These are phyloP conservation scores for Pelosia muscerda DNA, from an alignment of 2,888 invertebrate genomes.

Conservation along the genomic window DNA sequence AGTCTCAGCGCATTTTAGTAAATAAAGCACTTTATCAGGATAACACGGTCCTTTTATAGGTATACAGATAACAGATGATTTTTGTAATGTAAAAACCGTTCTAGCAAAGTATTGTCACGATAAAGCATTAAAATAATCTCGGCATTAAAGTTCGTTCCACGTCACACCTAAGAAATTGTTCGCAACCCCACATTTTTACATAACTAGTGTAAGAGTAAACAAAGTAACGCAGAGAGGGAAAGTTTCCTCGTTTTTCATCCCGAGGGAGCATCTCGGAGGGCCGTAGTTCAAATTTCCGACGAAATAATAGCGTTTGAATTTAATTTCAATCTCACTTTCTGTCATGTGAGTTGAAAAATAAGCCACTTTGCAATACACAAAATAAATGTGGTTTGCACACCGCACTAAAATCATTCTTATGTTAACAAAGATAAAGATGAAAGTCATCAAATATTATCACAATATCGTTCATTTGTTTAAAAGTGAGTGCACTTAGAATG, in stretches of 20 bases:
- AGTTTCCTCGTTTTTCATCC: slow-evolving; percentile 82
- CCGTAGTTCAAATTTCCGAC: slow-evolving; percentile 75
- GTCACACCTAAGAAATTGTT: slow-evolving; percentile 65
- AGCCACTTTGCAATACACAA: slow-evolving; percentile 21
- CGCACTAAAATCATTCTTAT: slow-evolving; percentile 24
- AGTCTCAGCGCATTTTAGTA: too few relatives aligned
- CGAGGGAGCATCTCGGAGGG: slow-evolving; percentile 66
- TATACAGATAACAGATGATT: too few relatives aligned
- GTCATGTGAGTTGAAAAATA: slow-evolving; percentile 45
- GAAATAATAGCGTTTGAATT: slow-evolving; percentile 74
- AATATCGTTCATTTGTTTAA: slow-evolving; percentile 24
- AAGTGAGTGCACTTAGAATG: slow-evolving; percentile 23
- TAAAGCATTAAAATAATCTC: slow-evolving; percentile 52
- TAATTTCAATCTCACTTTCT: slow-evolving; percentile 67
- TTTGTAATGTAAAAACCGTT: background rate
- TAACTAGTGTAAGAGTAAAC: slow-evolving; percentile 83
- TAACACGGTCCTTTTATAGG: too few relatives aligned
- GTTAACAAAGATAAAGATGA: slow-evolving; percentile 25
- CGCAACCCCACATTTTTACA: slow-evolving; percentile 68
- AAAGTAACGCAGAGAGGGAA: slow-evolving; percentile 74
- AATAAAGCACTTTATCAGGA: too few relatives aligned
- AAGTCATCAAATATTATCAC: slow-evolving; percentile 19
- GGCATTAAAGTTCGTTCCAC: slow-evolving; percentile 53
- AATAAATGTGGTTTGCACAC: slow-evolving; percentile 22
- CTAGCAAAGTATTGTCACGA: slow-evolving; percentile 27